These are phyloP conservation scores for Nemoura dubitans DNA, from an alignment of 2,888 invertebrate genomes.

Conservation along the genomic window DNA sequence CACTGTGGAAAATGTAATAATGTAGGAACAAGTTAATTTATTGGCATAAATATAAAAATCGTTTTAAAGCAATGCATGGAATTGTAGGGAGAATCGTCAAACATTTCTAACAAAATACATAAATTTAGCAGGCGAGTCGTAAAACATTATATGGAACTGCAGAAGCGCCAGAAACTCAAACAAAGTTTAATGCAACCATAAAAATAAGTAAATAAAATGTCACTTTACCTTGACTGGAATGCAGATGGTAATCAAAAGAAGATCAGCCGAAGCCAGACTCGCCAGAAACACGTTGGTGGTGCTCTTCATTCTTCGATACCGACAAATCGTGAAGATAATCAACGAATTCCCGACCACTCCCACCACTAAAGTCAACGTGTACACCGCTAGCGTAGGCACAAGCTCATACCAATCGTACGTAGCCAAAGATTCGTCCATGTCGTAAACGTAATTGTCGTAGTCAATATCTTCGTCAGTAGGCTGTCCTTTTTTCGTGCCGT, in stretches of 20 bases:
- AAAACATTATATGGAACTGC: no score
- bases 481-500: conserved; percentile 45
- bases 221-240: conserved; percentile 74
- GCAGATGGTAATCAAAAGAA: conserved; percentile 73
- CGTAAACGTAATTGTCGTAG: conserved; percentile 61
- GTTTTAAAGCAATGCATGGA: no score
- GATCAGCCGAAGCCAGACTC: conserved; percentile 74
- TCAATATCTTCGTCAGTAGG: conserved; percentile 51
- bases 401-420: conserved; percentile 67
- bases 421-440: conserved; percentile 61
- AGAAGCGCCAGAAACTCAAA: no score
- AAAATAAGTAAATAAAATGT: no score
- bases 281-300: conserved; percentile 75
- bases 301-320: conserved; percentile 67
- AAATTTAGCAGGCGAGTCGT: no score
- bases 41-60: no score
- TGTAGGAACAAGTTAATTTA: no score
- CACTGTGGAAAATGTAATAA: no score
- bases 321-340: conserved; percentile 67
- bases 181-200: no score
- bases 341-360: conserved; percentile 69
- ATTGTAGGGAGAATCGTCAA: no score
- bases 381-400: conserved; percentile 66
- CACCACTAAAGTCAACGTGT: conserved; percentile 68
- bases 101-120: no score